Base-by-base conservation (phyloP, 1,140 invertebrate genomes). In the Grapholita molesta region DNA sequence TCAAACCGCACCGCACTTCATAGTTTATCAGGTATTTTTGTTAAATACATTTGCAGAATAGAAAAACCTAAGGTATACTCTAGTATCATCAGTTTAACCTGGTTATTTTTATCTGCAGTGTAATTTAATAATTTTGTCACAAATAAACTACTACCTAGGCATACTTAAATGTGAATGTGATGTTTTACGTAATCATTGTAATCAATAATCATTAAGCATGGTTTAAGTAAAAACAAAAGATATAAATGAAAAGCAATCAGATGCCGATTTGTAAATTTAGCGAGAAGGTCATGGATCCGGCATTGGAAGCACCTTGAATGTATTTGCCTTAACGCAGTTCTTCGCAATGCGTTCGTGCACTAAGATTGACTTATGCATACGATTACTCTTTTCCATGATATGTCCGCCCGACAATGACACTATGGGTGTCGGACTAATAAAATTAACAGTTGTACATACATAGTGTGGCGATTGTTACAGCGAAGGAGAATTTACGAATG, bases 321-420 rank as follows among this genome's bases (percentile, higher is more conserved):
- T 61, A 61, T 61, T 61, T 61, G 55, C 55, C 25, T 30, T 30
- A 61, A 61, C 55, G 24, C 5, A 61, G 21, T 61, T 61, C 55
- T 61, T 61, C 9, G 48, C 24, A 55, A 55, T 25, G 53, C 24
- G 15, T 15, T 15, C 24, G 53, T n/a, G 53, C 24, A n/a, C 24
- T 12, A 8, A 7, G 24, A 11, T 28, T 12, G 12, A 38, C 35
- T 42, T 55, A 28, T 55, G 11, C 25, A 28, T 24, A 25, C 4
- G 53, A 55, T 55, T 55, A 55, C 42, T 30, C 42, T 48, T 48
- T 55, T 2, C 24, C 23, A 28, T 7, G 11, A 61, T 61, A 3
- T 3, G 4, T 75, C 76, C 76, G 52, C 24, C 69, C 48, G 32
- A 65, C 32, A 64, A 65, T 57, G 35, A 70, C 64, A 57, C 70